A percentile compares a stretch with the other conserved stretches of the same genome.
phyloP scores from a whole-genome alignment of 2,888 invertebrate species.

The Acleris laterana region DNA sequence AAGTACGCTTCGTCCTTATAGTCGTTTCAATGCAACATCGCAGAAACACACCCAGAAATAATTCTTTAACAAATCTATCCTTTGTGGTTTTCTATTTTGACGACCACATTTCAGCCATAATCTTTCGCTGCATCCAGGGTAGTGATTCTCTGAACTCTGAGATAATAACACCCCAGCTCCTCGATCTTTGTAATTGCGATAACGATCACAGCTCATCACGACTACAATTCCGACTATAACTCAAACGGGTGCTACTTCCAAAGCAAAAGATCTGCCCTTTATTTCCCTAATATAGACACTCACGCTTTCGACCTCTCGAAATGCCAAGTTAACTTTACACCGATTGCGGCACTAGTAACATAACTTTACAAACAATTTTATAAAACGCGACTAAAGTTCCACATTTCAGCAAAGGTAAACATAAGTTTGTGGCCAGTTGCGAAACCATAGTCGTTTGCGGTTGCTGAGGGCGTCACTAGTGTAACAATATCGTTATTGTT shows the following conservation, averaged over 20 bases:
- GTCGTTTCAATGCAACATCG: too few species aligned
- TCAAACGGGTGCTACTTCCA: conserved; percentile 8
- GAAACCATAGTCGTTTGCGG: conserved; percentile 1
- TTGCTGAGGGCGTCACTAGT: not conserved
- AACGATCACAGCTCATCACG: conserved; percentile 7
- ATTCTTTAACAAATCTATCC: too few species aligned
- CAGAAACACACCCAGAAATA: too few species aligned
- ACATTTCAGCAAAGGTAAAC: not conserved
- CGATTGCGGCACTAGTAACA: not conserved
- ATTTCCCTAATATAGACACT: conserved; percentile 3
- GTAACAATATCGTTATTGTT: not conserved
- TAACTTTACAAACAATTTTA: not conserved
- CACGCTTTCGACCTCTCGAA: conserved; percentile 7
- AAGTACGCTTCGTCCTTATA: too few species aligned
- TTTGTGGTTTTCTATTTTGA: too few species aligned
- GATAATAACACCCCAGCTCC: too few species aligned
- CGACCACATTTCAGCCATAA: too few species aligned
- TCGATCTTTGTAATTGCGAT: not conserved
- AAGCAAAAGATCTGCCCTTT: conserved; percentile 3
- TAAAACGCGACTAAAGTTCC: not conserved
- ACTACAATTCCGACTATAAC: not conserved
- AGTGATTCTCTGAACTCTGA: too few species aligned
- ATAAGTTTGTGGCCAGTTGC: conserved; percentile 7
- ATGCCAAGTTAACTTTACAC: not conserved
- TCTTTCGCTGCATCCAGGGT: too few species aligned